Percentiles rank a stretch among this genome's conserved stretches.
Conservation (phyloP, 2,888 invertebrate species). For the Mylabris sibirica region DNA sequence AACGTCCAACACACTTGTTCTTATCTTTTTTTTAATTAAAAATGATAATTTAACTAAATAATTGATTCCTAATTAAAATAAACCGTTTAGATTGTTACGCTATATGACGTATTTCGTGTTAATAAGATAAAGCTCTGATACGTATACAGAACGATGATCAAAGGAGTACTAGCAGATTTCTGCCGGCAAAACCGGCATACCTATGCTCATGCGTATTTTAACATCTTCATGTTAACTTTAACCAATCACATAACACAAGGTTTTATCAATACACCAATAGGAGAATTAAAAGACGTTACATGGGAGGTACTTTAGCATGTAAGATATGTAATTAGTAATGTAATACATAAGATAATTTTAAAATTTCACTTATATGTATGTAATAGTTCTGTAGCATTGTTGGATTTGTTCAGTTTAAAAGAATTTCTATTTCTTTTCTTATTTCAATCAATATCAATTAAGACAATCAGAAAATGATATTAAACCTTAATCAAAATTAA, state of each 20-base stretch:
- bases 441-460: background rate
- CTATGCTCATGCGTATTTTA: conserved; percentile 57
- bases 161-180: conserved; percentile 54
- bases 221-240: conserved; percentile 47
- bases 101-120: conserved; percentile 27
- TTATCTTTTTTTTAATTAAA: background rate
- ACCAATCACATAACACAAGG: conserved; percentile 58
- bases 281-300: conserved; percentile 61
- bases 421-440: background rate
- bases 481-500: background rate
- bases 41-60: no score
- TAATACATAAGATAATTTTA: conserved; percentile 49
- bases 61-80: background rate
- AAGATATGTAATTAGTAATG: conserved; percentile 62
- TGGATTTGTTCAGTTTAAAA: background rate
- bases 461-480: background rate
- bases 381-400: background rate
- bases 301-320: conserved; percentile 60
- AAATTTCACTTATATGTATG: background rate
- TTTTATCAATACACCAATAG: conserved; percentile 59
- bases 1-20: conserved; percentile 4
- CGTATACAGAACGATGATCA: conserved; percentile 45
- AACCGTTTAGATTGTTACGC: background rate
- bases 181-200: conserved; percentile 51
- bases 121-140: conserved; percentile 26